A percentile compares a stretch with the other conserved stretches of the same genome.
These are phyloP conservation scores for Clarias laeviceps DNA, from an alignment of 2,797 vertebrate genomes.

Conservation along the genomic window DNA sequence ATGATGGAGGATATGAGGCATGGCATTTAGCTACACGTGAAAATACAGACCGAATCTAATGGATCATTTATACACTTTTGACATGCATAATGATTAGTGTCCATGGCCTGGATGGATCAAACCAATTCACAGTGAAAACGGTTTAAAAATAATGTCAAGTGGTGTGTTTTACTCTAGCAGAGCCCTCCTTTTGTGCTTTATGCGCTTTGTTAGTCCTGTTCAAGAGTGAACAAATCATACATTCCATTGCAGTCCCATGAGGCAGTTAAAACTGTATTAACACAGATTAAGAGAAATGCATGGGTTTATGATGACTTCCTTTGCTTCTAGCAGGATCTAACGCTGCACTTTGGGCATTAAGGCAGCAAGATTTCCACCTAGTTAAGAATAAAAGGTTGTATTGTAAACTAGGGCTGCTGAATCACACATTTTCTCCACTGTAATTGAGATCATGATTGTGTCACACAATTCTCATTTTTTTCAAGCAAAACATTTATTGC, in stretches of 20 bases:
- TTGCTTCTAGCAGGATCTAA: background rate
- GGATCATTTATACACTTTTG: constrained; percentile 47
- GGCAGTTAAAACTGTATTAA: background rate
- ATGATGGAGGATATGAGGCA: constrained; percentile 43
- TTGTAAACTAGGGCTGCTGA: background rate
- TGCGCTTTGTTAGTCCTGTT: background rate
- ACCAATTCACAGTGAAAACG: constrained; percentile 13
- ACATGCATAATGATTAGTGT: constrained; percentile 35
- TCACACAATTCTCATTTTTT: too few species aligned
- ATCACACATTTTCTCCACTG: too few species aligned
- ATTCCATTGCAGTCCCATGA: background rate
- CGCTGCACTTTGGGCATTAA: background rate
- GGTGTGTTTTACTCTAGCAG: background rate
- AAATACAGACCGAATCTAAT: constrained; percentile 39
- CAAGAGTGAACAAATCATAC: background rate
- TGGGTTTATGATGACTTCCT: background rate
- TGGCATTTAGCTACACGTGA: constrained; percentile 46
- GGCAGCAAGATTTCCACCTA: background rate
- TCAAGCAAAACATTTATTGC: too few species aligned
- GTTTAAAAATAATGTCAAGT: constrained; percentile 13
- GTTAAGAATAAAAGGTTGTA: background rate
- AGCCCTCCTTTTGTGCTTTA: background rate
- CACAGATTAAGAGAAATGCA: background rate
- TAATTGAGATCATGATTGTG: too few species aligned
- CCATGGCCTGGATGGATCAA: background rate